A percentile compares a stretch with the other conserved stretches of the same genome.
Conservation (phyloP, 2,888 invertebrate species). For the Nomada ruficornis region DNA sequence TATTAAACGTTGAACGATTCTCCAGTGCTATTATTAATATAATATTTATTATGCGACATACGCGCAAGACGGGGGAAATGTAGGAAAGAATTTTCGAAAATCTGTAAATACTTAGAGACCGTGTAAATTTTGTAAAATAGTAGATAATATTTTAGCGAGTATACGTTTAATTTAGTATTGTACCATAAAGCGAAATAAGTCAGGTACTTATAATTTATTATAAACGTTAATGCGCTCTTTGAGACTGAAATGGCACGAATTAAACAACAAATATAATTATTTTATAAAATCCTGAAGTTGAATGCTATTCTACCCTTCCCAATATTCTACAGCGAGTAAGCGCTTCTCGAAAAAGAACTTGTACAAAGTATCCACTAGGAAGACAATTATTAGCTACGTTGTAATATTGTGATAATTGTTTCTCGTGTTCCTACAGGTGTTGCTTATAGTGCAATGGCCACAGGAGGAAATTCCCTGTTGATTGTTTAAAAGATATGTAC, state of each 20-base stretch:
- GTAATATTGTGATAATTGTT: no score
- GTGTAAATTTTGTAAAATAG: constrained; percentile 69
- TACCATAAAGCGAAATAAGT: constrained; percentile 56
- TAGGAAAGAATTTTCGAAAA: neutral
- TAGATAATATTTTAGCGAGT: neutral
- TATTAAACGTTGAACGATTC: neutral
- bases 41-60: neutral
- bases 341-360: no score
- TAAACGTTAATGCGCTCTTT: constrained; percentile 51
- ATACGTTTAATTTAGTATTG: constrained; percentile 41
- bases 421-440: no score
- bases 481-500: neutral
- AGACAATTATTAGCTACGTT: no score
- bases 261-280: constrained; percentile 63
- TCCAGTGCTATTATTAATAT: neutral
- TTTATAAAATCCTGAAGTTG: constrained; percentile 39
- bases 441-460: neutral
- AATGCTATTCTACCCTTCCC: neutral
- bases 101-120: constrained; percentile 60
- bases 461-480: neutral
- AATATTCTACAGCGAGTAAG: neutral
- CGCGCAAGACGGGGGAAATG: neutral
- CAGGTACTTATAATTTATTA: constrained; percentile 63
- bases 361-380: no score
- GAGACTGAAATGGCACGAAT: constrained; percentile 63